These are phyloP conservation scores for Crotophaga sulcirostris DNA, from an alignment of 2,113 vertebrate genomes.

Conservation along the genomic window DNA sequence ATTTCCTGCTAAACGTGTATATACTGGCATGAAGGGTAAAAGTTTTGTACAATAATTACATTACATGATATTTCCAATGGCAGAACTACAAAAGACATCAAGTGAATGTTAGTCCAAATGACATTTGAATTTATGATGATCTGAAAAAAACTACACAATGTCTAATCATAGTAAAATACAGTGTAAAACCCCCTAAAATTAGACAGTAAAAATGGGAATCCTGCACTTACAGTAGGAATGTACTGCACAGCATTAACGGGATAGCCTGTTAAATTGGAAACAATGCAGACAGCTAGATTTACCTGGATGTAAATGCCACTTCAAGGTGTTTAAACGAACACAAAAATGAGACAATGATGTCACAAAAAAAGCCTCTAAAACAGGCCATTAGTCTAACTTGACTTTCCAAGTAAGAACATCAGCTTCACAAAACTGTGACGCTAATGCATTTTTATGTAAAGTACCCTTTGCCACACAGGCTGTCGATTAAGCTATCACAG, in stretches of 20 bases:
- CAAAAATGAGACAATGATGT: slow-evolving; percentile 65
- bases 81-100: slow-evolving; percentile 48
- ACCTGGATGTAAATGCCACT: slow-evolving; percentile 66
- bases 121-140: slow-evolving; percentile 38
- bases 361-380: slow-evolving; percentile 81
- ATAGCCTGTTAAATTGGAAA: slow-evolving; percentile 57
- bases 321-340: slow-evolving; percentile 65
- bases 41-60: slow-evolving; percentile 53
- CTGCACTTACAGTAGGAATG: slow-evolving; percentile 70
- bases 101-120: slow-evolving; percentile 16
- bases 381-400: slow-evolving; percentile 78
- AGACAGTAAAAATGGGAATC: slow-evolving; percentile 65
- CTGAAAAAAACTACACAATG: slow-evolving; percentile 34
- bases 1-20: slow-evolving; percentile 41
- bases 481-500: slow-evolving; percentile 75
- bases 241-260: slow-evolving; percentile 67
- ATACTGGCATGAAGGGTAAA: slow-evolving; percentile 28
- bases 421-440: slow-evolving; percentile 79
- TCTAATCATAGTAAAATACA: slow-evolving; percentile 48
- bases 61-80: slow-evolving; percentile 51
- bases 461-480: slow-evolving; percentile 78
- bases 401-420: slow-evolving; percentile 80
- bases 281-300: slow-evolving; percentile 60
- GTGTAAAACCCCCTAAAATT: slow-evolving; percentile 44
- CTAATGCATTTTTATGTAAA: slow-evolving; percentile 75